These are phyloP conservation scores for Tragelaphus scriptus DNA, from an alignment of 2,113 vertebrate genomes.

Conservation along the genomic window DNA sequence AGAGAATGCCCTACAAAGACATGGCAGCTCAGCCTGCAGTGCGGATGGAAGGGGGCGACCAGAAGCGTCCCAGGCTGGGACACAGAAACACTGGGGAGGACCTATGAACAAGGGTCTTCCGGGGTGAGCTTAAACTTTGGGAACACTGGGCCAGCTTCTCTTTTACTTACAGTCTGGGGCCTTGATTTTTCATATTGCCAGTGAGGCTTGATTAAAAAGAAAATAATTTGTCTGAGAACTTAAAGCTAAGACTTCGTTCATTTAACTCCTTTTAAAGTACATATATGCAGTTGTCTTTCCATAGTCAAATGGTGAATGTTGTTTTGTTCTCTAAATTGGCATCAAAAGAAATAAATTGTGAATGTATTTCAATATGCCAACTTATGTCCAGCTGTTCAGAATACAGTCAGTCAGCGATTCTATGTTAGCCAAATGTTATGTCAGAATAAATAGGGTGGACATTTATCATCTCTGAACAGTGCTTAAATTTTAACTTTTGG, in stretches of 20 bases:
- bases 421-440: not conserved
- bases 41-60: not conserved
- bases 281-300: not conserved
- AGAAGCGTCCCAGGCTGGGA: not conserved
- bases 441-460: not conserved
- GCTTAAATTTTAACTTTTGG: conserved; percentile 17
- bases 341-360: conserved; percentile 26
- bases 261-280: not conserved
- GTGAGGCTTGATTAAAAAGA: not conserved
- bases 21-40: not conserved
- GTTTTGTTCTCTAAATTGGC: conserved; percentile 25
- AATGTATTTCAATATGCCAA: not conserved
- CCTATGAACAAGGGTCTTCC: not conserved
- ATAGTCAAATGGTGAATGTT: not conserved
- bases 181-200: not conserved
- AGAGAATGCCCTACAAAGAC: not conserved
- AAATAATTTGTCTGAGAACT: not conserved
- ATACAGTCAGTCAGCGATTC: not conserved
- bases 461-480: conserved; percentile 1
- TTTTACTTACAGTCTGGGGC: not conserved
- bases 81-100: not conserved
- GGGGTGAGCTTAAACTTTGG: not conserved
- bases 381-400: not conserved
- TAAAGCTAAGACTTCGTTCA: not conserved
- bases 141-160: not conserved